A percentile compares a stretch with the other conserved stretches of the same genome.
phyloP scores from a whole-genome alignment of 2,113 vertebrate species.

The Lycaon pictus region DNA sequence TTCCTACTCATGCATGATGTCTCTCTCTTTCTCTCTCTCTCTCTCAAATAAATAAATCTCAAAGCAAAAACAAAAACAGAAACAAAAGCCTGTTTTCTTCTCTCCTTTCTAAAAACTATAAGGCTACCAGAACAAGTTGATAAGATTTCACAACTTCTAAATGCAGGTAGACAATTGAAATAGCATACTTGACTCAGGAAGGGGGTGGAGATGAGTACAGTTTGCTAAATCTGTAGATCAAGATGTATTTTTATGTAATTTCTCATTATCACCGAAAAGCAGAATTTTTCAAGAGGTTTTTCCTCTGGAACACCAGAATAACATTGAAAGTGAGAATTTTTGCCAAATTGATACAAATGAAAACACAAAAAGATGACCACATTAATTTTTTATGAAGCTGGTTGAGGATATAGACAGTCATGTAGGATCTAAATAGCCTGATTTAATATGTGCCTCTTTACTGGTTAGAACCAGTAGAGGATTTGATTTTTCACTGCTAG shows the following conservation, averaged over 20 bases:
- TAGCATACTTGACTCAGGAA: not conserved
- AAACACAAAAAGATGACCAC: not conserved
- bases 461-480: not conserved
- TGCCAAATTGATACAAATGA: not conserved
- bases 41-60: not conserved
- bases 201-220: not conserved
- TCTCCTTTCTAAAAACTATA: not conserved
- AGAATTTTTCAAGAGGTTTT: not conserved
- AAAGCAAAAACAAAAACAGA: not conserved
- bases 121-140: not conserved
- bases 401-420: not conserved
- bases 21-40: not conserved
- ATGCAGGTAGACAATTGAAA: not conserved
- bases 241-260: not conserved
- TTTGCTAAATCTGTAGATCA: not conserved
- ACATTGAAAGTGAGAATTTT: not conserved
- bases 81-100: not conserved
- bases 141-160: not conserved
- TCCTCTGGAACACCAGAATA: not conserved
- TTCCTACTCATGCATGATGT: not conserved
- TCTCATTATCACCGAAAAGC: not conserved
- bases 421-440: not conserved
- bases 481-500: not conserved
- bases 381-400: not conserved
- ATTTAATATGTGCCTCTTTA: not conserved